phyloP scores from a whole-genome alignment of 2,113 vertebrate species.

The Piaya cayana region DNA sequence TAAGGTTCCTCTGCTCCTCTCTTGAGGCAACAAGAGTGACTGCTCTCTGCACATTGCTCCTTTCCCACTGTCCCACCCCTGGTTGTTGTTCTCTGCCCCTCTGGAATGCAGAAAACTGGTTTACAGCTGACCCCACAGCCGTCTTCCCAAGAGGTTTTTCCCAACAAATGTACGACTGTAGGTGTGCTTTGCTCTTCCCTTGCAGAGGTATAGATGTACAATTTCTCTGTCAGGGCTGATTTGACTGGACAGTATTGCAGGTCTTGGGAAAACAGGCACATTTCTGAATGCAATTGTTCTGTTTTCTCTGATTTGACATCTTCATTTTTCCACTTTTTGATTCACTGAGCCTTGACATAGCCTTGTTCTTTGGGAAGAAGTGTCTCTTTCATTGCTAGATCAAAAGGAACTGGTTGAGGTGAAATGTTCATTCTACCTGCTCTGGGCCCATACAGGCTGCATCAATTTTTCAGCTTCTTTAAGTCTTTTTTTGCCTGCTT shows the following conservation, averaged over 20 bases:
- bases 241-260: background rate
- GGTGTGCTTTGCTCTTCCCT: background rate
- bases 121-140: background rate
- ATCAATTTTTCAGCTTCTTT: background rate
- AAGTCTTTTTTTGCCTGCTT: background rate
- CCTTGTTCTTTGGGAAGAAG: background rate
- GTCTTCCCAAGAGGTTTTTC: background rate
- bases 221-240: background rate
- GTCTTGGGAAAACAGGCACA: background rate
- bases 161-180: background rate
- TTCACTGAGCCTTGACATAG: background rate
- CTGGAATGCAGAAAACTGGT: background rate
- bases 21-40: background rate
- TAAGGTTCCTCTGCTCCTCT: accelerated
- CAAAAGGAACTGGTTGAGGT: background rate
- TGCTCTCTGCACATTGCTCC: background rate
- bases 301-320: background rate
- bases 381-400: background rate
- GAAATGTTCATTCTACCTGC: background rate
- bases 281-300: background rate
- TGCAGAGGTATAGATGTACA: background rate
- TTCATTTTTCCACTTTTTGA: background rate
- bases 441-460: background rate
- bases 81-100: background rate
- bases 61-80: background rate